These are phyloP conservation scores for Nasua narica DNA, from an alignment of 2,797 vertebrate genomes.

Conservation along the genomic window DNA sequence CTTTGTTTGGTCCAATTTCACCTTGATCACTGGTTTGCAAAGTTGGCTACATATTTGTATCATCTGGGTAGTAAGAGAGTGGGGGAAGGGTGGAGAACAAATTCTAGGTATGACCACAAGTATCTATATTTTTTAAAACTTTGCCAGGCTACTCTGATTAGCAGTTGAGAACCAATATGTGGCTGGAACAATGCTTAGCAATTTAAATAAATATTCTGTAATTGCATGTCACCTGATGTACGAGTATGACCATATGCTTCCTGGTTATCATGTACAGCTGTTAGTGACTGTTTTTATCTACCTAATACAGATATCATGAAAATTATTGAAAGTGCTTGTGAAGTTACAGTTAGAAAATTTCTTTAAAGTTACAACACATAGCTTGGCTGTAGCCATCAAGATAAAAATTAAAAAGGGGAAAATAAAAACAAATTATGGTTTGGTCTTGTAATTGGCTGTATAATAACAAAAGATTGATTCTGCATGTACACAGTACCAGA, in stretches of 20 bases:
- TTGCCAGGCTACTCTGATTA: not conserved
- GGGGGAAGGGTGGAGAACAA: not conserved
- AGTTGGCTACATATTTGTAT: not conserved
- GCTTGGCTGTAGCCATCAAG: not conserved
- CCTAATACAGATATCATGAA: not conserved
- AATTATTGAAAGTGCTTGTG: not conserved
- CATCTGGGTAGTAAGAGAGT: not conserved
- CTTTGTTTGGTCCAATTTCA: not conserved
- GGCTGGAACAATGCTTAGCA: not conserved
- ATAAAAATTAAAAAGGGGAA: not conserved
- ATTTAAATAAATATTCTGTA: not conserved
- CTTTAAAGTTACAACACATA: not conserved
- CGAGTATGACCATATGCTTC: not conserved
- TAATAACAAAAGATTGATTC: not conserved
- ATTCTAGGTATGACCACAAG: not conserved
- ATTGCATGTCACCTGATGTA: not conserved
- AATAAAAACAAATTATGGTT: not conserved
- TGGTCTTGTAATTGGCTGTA: not conserved
- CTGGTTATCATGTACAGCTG: not conserved
- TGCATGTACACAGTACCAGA: not conserved
- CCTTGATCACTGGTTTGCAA: not conserved
- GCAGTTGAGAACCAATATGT: not conserved
- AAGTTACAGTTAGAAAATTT: not conserved
- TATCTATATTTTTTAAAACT: not conserved
- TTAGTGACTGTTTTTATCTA: not conserved